Percentiles rank a stretch among this genome's conserved stretches.
These are phyloP conservation scores for Cerastis rubricosa DNA, from an alignment of 2,888 invertebrate genomes.

Conservation along the genomic window DNA sequence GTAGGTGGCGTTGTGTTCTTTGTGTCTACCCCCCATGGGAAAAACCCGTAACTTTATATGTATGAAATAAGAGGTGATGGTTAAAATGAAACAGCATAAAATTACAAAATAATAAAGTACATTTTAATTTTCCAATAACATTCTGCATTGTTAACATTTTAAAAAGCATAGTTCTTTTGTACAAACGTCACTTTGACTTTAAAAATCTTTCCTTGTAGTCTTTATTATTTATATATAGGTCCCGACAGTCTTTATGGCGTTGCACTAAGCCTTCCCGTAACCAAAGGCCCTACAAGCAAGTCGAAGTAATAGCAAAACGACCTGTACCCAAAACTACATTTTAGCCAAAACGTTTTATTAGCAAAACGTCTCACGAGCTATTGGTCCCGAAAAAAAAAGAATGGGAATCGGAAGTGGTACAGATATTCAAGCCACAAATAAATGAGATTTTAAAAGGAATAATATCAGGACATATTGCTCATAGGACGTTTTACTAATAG, in stretches of 20 bases:
- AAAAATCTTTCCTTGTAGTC: conserved; percentile 59
- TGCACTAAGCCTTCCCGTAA: conserved; percentile 24
- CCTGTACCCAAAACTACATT: background rate
- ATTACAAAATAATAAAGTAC: conserved; percentile 75
- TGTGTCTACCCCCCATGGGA: too few relatives aligned
- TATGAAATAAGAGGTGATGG: background rate
- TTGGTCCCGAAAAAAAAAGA: background rate
- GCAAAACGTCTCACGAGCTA: background rate
- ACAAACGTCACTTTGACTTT: conserved; percentile 70
- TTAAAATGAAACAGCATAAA: conserved; percentile 59
- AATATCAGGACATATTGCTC: background rate
- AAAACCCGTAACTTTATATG: too few relatives aligned
- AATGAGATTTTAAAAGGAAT: background rate
- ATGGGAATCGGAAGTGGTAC: background rate
- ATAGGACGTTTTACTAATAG: background rate
- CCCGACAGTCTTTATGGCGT: conserved; percentile 68
- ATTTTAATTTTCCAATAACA: conserved; percentile 81
- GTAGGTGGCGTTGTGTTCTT: too few relatives aligned
- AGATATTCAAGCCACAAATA: background rate
- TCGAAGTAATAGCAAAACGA: background rate
- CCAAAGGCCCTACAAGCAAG: background rate
- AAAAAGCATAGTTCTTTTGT: conserved; percentile 80
- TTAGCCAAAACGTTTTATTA: background rate
- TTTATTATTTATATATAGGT: conserved; percentile 62
- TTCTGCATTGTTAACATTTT: conserved; percentile 78